phyloP scores from a whole-genome alignment of 2,797 vertebrate genomes.

The Botia kubotai region DNA sequence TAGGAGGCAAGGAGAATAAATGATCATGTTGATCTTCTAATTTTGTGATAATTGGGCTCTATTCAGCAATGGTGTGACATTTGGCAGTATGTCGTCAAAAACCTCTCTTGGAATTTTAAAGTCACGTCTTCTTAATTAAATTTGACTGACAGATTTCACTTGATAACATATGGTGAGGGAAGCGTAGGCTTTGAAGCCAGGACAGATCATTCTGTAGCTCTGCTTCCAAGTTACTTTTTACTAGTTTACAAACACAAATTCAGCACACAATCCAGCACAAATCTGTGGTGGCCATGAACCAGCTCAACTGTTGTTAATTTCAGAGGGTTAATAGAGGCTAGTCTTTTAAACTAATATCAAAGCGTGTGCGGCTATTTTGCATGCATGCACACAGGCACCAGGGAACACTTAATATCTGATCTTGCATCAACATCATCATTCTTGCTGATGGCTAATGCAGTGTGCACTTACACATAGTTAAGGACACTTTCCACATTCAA shows the following conservation, averaged over 20 bases:
- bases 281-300: not conserved
- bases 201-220: slow-evolving; percentile 35
- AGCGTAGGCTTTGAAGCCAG: slow-evolving; percentile 19
- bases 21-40: not conserved
- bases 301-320: slow-evolving; percentile 14
- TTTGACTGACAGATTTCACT: slow-evolving; percentile 53
- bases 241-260: not conserved
- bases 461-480: slow-evolving; percentile 45
- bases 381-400: slow-evolving; percentile 34
- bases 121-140: slow-evolving; percentile 41
- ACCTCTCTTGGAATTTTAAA: slow-evolving; percentile 2
- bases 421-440: slow-evolving; percentile 59
- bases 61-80: slow-evolving; percentile 20
- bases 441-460: slow-evolving; percentile 49
- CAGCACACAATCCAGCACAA: not conserved
- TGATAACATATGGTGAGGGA: slow-evolving; percentile 38
- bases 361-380: slow-evolving; percentile 58
- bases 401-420: slow-evolving; percentile 57
- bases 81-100: slow-evolving; percentile 26
- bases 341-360: slow-evolving; percentile 24
- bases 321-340: slow-evolving; percentile 54
- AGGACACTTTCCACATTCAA: not conserved
- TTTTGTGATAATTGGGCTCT: not conserved
- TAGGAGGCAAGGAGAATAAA: slow-evolving; percentile 10
- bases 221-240: not conserved